Base-by-base conservation (phyloP, 2,113 vertebrate genomes). In the Alligator sinensis region DNA sequence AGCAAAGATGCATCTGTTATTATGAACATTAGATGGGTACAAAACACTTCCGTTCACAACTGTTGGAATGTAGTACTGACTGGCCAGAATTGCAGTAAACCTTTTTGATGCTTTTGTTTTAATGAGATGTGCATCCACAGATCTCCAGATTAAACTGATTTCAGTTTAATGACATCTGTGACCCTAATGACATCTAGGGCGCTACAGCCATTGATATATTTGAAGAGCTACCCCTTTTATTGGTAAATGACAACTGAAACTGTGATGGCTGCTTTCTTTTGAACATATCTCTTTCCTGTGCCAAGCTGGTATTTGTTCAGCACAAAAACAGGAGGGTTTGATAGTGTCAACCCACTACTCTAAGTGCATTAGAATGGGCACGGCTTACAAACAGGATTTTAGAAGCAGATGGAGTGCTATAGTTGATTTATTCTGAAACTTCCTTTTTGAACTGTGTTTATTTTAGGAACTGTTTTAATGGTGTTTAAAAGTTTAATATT, bases 361-460 rank as follows among this genome's bases (percentile, higher is more conserved):
- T 85, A 85, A 92, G 83, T 54, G 54, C 24, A 6, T 82, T 88
- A 61, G 77, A 38, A 70, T 80, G 63, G 83, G 64, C 27, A 2
- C 86, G 9, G 47, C 92, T 96, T 90, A 82, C 59, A 25, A 22
- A 38, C 60, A 63, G 68, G 55, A 47, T 19, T 74, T 55, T 84
- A 82, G 90, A 34, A 94, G 90, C 93, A 95, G 90, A 70, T 82
- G 87, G 82, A 77, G 38, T 72, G 16, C 58, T 58, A 0, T 8
- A 82, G 77, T 55, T 86, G 59, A 86, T 22, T 91, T 59, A 28
- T 12, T 80, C 16, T 70, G n/a, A 68, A 68, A 68, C 27, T 27
- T 16, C n/a, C 30, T 87, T 93, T 86, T 61, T 80, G 38, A 78
- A 88, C 82, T 27, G 87, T 88, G 84, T 57, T 93, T 92, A 77